Evolutionary conservation across 2,113 vertebrate species (phyloP).

Genomic region (Romanogobio albipinnatus): DNA sequence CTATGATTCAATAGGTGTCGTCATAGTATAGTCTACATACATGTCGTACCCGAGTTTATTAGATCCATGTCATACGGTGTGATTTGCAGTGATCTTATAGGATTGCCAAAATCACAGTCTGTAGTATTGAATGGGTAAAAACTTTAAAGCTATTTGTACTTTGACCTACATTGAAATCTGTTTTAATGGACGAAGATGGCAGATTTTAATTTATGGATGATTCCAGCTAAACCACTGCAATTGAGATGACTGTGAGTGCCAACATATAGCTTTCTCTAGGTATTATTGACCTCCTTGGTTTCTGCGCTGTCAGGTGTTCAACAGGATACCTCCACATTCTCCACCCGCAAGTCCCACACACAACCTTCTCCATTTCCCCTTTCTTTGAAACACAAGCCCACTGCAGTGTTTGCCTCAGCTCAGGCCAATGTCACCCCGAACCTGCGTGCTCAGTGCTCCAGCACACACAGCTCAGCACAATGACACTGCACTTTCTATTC

Average conservation of each 20-base stretch:
- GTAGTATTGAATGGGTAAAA: too few relatives aligned
- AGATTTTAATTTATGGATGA: too few relatives aligned
- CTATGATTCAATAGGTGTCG: too few relatives aligned
- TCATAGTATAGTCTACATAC: too few relatives aligned
- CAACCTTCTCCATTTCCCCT: background rate
- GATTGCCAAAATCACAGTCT: too few relatives aligned
- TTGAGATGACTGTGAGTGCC: background rate
- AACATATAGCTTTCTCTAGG: background rate
- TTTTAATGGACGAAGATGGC: too few relatives aligned
- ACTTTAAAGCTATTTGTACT: too few relatives aligned
- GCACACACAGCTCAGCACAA: slow-evolving; percentile 33
- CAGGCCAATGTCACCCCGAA: slow-evolving; percentile 51
- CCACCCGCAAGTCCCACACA: background rate
- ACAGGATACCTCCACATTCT: slow-evolving; percentile 1
- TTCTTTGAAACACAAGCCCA: slow-evolving; percentile 40
- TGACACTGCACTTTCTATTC: slow-evolving; percentile 60
- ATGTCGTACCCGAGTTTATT: too few relatives aligned
- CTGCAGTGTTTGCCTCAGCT: slow-evolving; percentile 38
- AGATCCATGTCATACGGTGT: too few relatives aligned
- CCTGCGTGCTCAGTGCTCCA: slow-evolving; percentile 29
- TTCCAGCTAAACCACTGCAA: background rate
- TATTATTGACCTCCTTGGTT: slow-evolving; percentile 20
- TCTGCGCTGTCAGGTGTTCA: slow-evolving; percentile 40
- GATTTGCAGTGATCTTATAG: too few relatives aligned
- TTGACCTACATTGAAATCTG: too few relatives aligned